These are phyloP conservation scores for Pachyramphus minor DNA, from an alignment of 2,113 vertebrate species.

Conservation along the genomic window DNA sequence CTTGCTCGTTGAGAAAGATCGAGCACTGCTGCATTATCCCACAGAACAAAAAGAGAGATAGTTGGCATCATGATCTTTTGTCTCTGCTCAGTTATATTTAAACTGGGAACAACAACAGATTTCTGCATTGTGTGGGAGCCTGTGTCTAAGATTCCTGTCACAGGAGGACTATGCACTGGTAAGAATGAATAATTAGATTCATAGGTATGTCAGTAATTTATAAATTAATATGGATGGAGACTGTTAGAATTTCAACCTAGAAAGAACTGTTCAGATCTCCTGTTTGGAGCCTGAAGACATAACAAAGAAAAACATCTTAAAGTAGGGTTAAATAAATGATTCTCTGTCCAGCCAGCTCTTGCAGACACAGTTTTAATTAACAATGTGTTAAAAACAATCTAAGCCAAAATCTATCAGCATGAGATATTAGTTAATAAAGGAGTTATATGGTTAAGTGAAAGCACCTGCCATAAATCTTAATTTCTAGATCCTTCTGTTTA, in stretches of 20 bases:
- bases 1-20: background rate
- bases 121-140: background rate
- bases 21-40: background rate
- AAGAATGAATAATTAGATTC: background rate
- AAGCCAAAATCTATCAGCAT: background rate
- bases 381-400: background rate
- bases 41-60: background rate
- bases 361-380: background rate
- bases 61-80: background rate
- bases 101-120: background rate
- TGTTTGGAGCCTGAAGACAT: background rate
- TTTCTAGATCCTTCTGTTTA: background rate
- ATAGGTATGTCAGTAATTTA: background rate
- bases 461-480: background rate
- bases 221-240: background rate
- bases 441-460: background rate
- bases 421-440: background rate
- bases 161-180: background rate
- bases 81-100: conserved; percentile 31
- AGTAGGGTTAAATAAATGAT: background rate
- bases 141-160: background rate
- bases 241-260: background rate
- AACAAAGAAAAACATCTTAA: background rate
- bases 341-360: background rate
- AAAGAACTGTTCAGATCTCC: background rate